Evolutionary conservation across 2,888 invertebrate genomes (phyloP).

Genomic region (Lycophotia porphyrea): DNA sequence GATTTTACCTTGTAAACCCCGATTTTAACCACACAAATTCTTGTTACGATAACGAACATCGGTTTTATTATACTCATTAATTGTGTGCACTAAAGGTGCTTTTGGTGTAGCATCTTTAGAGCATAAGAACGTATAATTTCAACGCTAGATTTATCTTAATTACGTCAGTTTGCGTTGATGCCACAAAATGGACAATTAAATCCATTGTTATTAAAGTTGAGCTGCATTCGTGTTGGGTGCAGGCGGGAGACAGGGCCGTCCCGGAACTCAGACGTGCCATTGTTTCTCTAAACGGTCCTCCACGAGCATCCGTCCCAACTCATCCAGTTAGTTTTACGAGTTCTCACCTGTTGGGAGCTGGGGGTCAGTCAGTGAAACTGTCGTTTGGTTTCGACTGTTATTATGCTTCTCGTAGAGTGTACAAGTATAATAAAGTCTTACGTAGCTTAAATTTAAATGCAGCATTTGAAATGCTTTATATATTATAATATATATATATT

Average conservation of each 20-base stretch:
- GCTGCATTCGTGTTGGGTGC: conserved; percentile 58
- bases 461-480: neutral
- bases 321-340: conserved; percentile 72
- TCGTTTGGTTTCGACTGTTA: conserved; percentile 53
- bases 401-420: conserved; percentile 33
- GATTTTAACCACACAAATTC: too few species aligned
- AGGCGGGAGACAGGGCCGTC: conserved; percentile 55
- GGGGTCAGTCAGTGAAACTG: conserved; percentile 51
- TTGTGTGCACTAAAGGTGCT: neutral
- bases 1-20: too few species aligned
- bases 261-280: conserved; percentile 70
- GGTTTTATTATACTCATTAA: conserved; percentile 18
- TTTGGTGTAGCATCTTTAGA: neutral
- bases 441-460: conserved; percentile 26
- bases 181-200: conserved; percentile 63
- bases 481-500: too few species aligned
- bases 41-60: neutral
- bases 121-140: conserved; percentile 32
- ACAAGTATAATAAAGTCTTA: conserved; percentile 29
- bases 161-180: conserved; percentile 46
- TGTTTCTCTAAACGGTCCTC: conserved; percentile 76
- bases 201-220: conserved; percentile 60
- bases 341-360: conserved; percentile 67
- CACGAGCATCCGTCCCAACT: conserved; percentile 64
- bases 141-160: conserved; percentile 49